Conservation (phyloP, 35 echinoderm and acorn worm species). For the Heliocidaris tuberculata region DNA sequence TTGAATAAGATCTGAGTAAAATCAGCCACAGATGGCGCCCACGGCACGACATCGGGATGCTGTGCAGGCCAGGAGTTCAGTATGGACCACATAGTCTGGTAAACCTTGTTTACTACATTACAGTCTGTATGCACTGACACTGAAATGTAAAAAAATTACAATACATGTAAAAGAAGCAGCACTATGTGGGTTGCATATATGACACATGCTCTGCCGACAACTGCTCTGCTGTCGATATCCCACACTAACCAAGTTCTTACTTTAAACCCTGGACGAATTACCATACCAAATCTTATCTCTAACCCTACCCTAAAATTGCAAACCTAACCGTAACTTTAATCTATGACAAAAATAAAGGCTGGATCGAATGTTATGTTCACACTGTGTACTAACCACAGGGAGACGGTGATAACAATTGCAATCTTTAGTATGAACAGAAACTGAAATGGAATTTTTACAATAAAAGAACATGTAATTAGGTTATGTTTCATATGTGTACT, state of each 20-base stretch:
- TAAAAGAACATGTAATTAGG: too few relatives aligned
- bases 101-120: neutral
- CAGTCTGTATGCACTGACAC: constrained; percentile 35
- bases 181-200: too few relatives aligned
- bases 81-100: constrained; percentile 37
- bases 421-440: neutral
- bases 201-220: neutral
- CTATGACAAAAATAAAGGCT: too few relatives aligned
- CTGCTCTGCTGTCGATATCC: neutral
- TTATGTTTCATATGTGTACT: too few relatives aligned
- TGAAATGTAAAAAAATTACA: neutral
- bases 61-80: constrained; percentile 21
- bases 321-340: too few relatives aligned
- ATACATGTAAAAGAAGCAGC: too few relatives aligned
- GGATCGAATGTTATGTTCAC: neutral
- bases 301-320: too few relatives aligned
- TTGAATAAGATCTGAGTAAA: constrained; percentile 21
- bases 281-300: too few relatives aligned
- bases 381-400: neutral
- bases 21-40: neutral
- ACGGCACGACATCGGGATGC: neutral
- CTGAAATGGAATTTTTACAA: neutral
- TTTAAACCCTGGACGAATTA: neutral
- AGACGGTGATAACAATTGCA: too few relatives aligned
- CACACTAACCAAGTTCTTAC: neutral